Evolutionary conservation across 2,113 vertebrate species (phyloP), one percentile per base, ranked within the genome.

Genomic region (Nesogale talazaci): DNA sequence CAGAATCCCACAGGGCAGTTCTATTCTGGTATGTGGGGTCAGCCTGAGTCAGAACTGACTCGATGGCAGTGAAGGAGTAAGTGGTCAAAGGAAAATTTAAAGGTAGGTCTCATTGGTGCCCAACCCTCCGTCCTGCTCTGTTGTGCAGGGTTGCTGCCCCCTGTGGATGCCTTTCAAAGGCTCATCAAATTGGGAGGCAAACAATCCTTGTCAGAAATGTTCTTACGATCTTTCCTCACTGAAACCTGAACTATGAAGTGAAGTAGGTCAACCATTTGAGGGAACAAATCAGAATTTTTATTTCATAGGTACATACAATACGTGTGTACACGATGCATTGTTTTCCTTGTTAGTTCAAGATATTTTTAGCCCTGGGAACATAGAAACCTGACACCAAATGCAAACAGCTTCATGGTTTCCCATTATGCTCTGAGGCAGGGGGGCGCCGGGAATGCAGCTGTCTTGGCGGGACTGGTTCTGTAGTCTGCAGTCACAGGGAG

Each of bases 261-360:
- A 89, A 74, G 34, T 46, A 81, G 63, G 82, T 4, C 69, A 82
- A 36, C 61, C 27, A 46, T 95, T 89, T 20, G 78, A 82, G 86
- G 65, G 31, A 56, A 84, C 22, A 83, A 34, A 77, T 25, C 25
- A 78, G 3, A 40, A 86, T 72, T 69, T 92, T 83, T 63, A 57
- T 81, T 87, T 76, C 40, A 31, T 40, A 82, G 74, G 63, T 15
- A 46, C 77, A 57, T 14, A 74, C 61, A 90, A 40, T 88, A 10
- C n/a, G 23, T 36, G 34, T 63, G 23, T 79, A 87, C 0, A 22
- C 3, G 31, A 38, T 38, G 38, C 2, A 34, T 29, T 63, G 23
- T 52, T 91, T 88, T 42, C 31, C 63, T 69, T 83, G 88, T 91
- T 36, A 61, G 87, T 86, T 78, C 70, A 70, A 96, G 90, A 52